These are phyloP conservation scores for Eumerus sabulonum DNA, from an alignment of 2,888 invertebrate genomes.

Conservation along the genomic window DNA sequence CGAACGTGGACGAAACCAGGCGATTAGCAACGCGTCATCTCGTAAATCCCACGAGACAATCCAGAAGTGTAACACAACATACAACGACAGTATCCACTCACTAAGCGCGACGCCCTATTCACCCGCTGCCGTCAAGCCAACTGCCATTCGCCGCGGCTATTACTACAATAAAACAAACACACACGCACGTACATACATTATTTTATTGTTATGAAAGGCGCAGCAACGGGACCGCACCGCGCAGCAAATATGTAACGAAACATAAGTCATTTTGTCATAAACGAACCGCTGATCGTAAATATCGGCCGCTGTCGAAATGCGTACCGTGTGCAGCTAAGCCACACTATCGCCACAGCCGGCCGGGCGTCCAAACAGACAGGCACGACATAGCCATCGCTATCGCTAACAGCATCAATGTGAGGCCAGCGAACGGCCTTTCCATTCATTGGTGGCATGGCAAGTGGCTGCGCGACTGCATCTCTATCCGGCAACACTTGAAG, in stretches of 20 bases:
- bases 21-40: conserved; percentile 24
- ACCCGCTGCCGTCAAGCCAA: conserved; percentile 7
- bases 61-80: conserved; percentile 5
- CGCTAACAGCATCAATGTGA: neutral
- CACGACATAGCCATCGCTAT: conserved; percentile 3
- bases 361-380: conserved; percentile 22
- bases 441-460: conserved; percentile 46
- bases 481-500: conserved; percentile 4
- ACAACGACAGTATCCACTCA: neutral
- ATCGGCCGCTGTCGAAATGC: conserved; percentile 45
- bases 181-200: conserved; percentile 10
- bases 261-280: conserved; percentile 63
- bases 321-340: conserved; percentile 24
- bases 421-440: conserved; percentile 52
- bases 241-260: conserved; percentile 33
- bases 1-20: too few species aligned
- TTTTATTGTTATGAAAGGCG: conserved; percentile 55
- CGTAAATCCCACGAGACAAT: conserved; percentile 14
- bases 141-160: conserved; percentile 3
- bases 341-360: neutral
- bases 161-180: conserved; percentile 40
- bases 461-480: conserved; percentile 23
- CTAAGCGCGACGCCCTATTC: neutral
- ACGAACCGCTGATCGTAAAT: conserved; percentile 53
- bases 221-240: neutral